Evolutionary conservation across 2,797 vertebrate species (phyloP).

Genomic region (Gadopsis bispinosus): DNA sequence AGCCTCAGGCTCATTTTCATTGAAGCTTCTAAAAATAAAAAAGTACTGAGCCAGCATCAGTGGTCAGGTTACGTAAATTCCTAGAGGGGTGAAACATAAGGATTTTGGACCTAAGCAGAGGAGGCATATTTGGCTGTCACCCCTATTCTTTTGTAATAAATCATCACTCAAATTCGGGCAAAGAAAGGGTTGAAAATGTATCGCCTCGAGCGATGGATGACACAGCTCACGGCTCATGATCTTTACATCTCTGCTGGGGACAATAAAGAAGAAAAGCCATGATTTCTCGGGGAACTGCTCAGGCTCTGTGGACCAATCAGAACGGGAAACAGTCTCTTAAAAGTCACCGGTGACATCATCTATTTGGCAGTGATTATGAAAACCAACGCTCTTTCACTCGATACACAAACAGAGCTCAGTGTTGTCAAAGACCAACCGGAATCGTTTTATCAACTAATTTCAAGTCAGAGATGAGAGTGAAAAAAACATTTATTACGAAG

Average conservation of each 20-base stretch:
- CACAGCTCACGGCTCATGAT: slow-evolving; percentile 50
- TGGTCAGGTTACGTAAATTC: slow-evolving; percentile 54
- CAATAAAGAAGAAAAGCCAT: slow-evolving; percentile 60
- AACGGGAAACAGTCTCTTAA: slow-evolving; percentile 35
- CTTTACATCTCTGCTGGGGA: slow-evolving; percentile 53
- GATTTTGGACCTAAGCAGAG: slow-evolving; percentile 43
- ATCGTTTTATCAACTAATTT: slow-evolving; percentile 16
- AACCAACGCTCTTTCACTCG: slow-evolving; percentile 46
- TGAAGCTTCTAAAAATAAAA: slow-evolving; percentile 70
- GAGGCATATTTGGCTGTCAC: slow-evolving; percentile 30
- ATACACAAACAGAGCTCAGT: slow-evolving; percentile 29
- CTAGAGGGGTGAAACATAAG: slow-evolving; percentile 43
- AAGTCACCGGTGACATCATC: slow-evolving; percentile 59
- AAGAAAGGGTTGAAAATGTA: slow-evolving; percentile 36
- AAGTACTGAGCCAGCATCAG: slow-evolving; percentile 54
- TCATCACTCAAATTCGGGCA: slow-evolving; percentile 41
- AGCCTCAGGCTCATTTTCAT: slow-evolving; percentile 60
- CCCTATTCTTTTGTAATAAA: slow-evolving; percentile 41
- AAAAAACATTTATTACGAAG: slow-evolving; percentile 55
- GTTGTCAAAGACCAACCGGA: slow-evolving; percentile 22
- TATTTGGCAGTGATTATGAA: slow-evolving; percentile 54
- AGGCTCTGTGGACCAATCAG: slow-evolving; percentile 43
- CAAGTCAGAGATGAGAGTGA: background rate
- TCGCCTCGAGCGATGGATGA: slow-evolving; percentile 39
- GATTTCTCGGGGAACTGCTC: slow-evolving; percentile 42